Percentiles rank a stretch among this genome's conserved stretches.
Conservation (phyloP, 2,888 invertebrate genomes). For the Polydesmus complanatus region DNA sequence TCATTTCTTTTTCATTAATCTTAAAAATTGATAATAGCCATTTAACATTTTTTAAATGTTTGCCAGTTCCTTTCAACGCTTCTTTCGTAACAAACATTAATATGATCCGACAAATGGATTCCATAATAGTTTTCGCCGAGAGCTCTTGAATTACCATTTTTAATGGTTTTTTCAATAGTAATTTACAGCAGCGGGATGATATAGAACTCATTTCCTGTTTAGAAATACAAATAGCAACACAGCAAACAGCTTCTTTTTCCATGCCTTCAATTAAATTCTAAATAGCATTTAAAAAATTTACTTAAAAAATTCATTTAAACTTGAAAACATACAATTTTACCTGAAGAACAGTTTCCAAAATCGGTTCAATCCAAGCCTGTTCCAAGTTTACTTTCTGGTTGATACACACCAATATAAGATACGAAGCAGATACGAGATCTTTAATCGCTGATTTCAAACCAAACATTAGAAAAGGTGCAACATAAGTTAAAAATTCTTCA, state of each 20-base stretch:
- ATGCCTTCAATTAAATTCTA: background rate
- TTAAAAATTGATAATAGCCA: too few species aligned
- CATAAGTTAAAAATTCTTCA: constrained; percentile 30
- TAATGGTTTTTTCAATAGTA: background rate
- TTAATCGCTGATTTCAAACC: constrained; percentile 27
- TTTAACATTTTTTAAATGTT: too few species aligned
- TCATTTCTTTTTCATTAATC: too few species aligned
- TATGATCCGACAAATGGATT: too few species aligned
- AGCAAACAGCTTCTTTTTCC: background rate
- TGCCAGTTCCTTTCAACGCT: too few species aligned
- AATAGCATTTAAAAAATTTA: background rate
- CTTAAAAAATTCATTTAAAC: background rate
- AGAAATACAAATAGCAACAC: background rate
- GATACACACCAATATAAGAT: constrained; percentile 29
- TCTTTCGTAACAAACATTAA: too few species aligned
- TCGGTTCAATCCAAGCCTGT: background rate
- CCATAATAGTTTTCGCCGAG: too few species aligned
- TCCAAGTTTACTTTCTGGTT: constrained; percentile 20
- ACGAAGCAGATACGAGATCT: constrained; percentile 28
- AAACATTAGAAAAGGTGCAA: constrained; percentile 30
- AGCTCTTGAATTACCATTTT: too few species aligned
- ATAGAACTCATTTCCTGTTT: background rate
- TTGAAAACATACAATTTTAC: background rate
- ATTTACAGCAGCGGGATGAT: background rate
- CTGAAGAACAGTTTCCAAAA: background rate